Percentiles rank a stretch among this genome's conserved stretches.
Evolutionary conservation across 2,888 invertebrate genomes (phyloP).

Genomic region (Eupithecia vulgata): DNA sequence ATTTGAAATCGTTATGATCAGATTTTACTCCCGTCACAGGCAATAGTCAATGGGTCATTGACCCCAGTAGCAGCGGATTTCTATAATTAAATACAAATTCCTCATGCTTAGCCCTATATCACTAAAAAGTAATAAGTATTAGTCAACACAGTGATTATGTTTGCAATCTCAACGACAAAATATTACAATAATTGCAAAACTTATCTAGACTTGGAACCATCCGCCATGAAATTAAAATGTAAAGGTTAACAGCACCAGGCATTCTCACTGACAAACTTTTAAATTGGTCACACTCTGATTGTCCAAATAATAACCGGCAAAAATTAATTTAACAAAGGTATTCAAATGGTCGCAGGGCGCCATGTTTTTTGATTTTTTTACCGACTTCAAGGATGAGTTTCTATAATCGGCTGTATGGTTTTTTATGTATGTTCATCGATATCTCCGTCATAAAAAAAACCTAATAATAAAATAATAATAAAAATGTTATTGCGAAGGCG

Average conservation of each 20-base stretch:
- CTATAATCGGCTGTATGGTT: no score
- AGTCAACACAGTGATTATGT: conserved; percentile 6
- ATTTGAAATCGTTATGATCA: not conserved
- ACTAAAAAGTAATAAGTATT: not conserved
- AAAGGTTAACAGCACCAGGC: conserved; percentile 28
- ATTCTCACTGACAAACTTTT: conserved; percentile 41
- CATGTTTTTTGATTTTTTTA: not conserved
- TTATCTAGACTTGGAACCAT: conserved; percentile 42
- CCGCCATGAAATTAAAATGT: conserved; percentile 59
- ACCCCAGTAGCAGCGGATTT: not conserved
- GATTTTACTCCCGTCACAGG: not conserved
- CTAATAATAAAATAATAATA: no score
- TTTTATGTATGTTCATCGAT: no score
- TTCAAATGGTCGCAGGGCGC: not conserved
- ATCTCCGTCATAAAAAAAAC: no score
- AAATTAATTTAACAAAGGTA: not conserved
- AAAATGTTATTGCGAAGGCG: no score
- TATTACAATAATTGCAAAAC: conserved; percentile 33
- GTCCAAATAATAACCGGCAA: conserved; percentile 3
- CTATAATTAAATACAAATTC: not conserved
- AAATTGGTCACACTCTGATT: conserved; percentile 50
- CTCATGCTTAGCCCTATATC: not conserved
- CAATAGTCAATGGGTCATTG: no score
- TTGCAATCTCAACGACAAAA: conserved; percentile 25
- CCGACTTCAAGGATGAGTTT: not conserved